Percentiles rank a stretch among this genome's conserved stretches.
Conservation (phyloP, 1,140 invertebrate species). For the Drosophila navojoa region DNA sequence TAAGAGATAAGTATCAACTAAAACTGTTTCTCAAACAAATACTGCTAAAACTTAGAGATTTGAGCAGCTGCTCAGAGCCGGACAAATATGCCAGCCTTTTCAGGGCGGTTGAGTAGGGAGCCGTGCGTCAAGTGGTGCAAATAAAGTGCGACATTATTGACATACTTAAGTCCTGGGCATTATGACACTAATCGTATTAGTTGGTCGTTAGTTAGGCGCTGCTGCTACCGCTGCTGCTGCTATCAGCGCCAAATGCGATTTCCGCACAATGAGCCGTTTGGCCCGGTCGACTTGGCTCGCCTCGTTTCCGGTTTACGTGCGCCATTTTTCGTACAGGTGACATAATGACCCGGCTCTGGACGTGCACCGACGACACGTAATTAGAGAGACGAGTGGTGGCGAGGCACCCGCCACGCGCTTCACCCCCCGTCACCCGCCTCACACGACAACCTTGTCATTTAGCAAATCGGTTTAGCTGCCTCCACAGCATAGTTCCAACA, state of each 20-base stretch:
- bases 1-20: too few species aligned
- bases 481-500: conserved; percentile 31
- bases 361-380: conserved; percentile 54
- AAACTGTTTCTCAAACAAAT: too few species aligned
- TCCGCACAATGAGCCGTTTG: conserved; percentile 66
- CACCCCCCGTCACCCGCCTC: not conserved
- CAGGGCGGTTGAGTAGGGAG: conserved; percentile 6
- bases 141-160: conserved; percentile 37
- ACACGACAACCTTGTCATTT: conserved; percentile 64
- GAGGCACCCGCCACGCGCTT: not conserved
- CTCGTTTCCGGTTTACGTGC: conserved; percentile 73
- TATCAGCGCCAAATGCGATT: conserved; percentile 73
- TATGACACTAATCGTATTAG: conserved; percentile 79
- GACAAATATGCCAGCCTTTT: conserved; percentile 9
- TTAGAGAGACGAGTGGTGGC: conserved; percentile 44
- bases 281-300: conserved; percentile 6
- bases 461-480: conserved; percentile 71
- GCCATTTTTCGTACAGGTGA: conserved; percentile 75
- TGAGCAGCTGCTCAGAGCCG: not conserved
- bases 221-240: not conserved
- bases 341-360: conserved; percentile 65
- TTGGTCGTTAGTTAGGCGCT: conserved; percentile 65
- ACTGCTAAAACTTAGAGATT: too few species aligned
- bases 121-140: conserved; percentile 12
- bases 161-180: conserved; percentile 56